phyloP scores from a whole-genome alignment of 2,797 vertebrate genomes.

The Bradypus variegatus region DNA sequence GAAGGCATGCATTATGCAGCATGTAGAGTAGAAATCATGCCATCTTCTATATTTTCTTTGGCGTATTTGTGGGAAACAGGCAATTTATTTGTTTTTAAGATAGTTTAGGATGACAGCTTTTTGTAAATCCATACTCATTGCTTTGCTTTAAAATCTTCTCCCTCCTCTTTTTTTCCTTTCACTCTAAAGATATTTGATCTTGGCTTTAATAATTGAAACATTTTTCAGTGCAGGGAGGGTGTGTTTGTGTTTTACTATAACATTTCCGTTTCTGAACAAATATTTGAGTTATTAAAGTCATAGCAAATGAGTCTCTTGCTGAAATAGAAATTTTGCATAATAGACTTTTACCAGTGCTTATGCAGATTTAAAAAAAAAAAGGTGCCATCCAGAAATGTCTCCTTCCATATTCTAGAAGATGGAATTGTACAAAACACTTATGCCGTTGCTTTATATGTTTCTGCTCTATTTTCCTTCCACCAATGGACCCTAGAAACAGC shows the following conservation, averaged over 20 bases:
- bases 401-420: background rate
- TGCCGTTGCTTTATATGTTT: background rate
- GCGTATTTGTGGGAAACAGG: background rate
- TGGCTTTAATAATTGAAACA: background rate
- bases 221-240: background rate
- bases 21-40: background rate
- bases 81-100: background rate
- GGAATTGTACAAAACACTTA: background rate
- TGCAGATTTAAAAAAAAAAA: background rate
- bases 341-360: background rate
- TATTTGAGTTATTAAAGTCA: conserved; percentile 34
- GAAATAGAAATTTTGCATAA: conserved; percentile 28
- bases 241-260: background rate
- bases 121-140: background rate
- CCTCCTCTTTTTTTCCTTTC: background rate
- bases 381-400: background rate
- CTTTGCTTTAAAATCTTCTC: conserved; percentile 11
- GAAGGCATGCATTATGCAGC: background rate
- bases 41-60: background rate
- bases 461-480: background rate
- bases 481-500: background rate
- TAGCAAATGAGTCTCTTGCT: background rate
- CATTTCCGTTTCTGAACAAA: conserved; percentile 25
- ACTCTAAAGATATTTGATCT: background rate
- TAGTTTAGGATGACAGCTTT: background rate